Evolutionary conservation across 2,888 invertebrate genomes (phyloP).

Genomic region (Melieria omissa): DNA sequence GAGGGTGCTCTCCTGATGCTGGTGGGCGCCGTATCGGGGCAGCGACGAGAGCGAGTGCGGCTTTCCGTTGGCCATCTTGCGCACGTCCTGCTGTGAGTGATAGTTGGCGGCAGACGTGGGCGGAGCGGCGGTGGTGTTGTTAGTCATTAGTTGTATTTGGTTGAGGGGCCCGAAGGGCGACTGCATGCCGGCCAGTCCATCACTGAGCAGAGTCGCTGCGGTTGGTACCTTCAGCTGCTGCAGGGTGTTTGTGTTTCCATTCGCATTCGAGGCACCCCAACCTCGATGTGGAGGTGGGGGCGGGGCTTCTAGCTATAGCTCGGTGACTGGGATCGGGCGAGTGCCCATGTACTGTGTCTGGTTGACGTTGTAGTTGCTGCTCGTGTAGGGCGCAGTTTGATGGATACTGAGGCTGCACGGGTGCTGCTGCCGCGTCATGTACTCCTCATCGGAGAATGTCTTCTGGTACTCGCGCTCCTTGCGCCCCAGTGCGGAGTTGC

Average conservation of each 20-base stretch:
- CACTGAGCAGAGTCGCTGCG: constrained; percentile 49
- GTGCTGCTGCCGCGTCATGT: constrained; percentile 68
- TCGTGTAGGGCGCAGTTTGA: constrained; percentile 54
- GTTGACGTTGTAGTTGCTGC: constrained; percentile 60
- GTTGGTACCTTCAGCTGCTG: constrained; percentile 64
- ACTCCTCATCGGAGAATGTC: constrained; percentile 89
- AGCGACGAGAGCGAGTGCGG: constrained; percentile 49
- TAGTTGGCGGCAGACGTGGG: constrained; percentile 34
- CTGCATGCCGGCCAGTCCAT: constrained; percentile 51
- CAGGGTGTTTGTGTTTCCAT: constrained; percentile 48
- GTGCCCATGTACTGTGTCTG: constrained; percentile 68
- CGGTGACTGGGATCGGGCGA: constrained; percentile 87
- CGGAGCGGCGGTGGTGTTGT: constrained; percentile 46
- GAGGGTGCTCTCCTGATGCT: constrained; percentile 53
- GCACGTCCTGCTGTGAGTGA: constrained; percentile 59
- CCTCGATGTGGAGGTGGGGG: constrained; percentile 83
- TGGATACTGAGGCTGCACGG: constrained; percentile 59
- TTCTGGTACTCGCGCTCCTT: constrained; percentile 92
- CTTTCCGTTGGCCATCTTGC: constrained; percentile 56
- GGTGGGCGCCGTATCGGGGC: constrained; percentile 50
- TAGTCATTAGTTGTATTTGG: constrained; percentile 66
- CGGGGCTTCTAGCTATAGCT: constrained; percentile 91
- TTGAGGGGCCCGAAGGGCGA: constrained; percentile 63
- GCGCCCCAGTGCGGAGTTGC: constrained; percentile 68
- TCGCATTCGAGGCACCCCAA: constrained; percentile 61